These are phyloP conservation scores for Clepsis dumicolana DNA, from an alignment of 2,888 invertebrate genomes.

Conservation along the genomic window DNA sequence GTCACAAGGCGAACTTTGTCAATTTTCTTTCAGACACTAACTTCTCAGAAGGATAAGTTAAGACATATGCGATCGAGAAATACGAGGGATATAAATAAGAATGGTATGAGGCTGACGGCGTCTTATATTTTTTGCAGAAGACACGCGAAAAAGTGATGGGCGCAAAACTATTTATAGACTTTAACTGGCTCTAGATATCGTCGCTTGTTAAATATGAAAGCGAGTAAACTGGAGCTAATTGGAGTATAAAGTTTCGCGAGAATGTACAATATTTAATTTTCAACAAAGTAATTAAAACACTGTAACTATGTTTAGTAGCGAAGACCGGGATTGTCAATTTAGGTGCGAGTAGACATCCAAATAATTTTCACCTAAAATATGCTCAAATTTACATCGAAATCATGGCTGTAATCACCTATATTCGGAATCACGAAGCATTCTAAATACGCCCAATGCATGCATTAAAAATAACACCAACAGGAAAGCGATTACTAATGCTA, in stretches of 20 bases:
- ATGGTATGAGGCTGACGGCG: slow-evolving; percentile 27
- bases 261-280: slow-evolving; percentile 1
- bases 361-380: too few relatives aligned
- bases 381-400: too few relatives aligned
- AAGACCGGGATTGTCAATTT: not conserved
- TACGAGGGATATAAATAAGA: slow-evolving; percentile 46
- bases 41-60: slow-evolving; percentile 57
- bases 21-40: slow-evolving; percentile 61
- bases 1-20: slow-evolving; percentile 58
- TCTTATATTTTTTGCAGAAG: slow-evolving; percentile 36
- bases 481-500: not conserved
- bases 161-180: not conserved
- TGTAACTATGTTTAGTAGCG: not conserved
- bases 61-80: slow-evolving; percentile 53
- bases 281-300: not conserved
- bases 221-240: not conserved
- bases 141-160: not conserved
- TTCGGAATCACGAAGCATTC: too few relatives aligned
- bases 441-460: not conserved
- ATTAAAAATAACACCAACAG: not conserved
- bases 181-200: not conserved
- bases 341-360: not conserved
- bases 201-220: not conserved
- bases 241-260: not conserved
- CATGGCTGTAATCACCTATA: too few relatives aligned